Percentiles rank a stretch among this genome's conserved stretches.
These are phyloP conservation scores for Thalassarche chlororhynchos DNA, from an alignment of 2,113 vertebrate genomes.

Conservation along the genomic window DNA sequence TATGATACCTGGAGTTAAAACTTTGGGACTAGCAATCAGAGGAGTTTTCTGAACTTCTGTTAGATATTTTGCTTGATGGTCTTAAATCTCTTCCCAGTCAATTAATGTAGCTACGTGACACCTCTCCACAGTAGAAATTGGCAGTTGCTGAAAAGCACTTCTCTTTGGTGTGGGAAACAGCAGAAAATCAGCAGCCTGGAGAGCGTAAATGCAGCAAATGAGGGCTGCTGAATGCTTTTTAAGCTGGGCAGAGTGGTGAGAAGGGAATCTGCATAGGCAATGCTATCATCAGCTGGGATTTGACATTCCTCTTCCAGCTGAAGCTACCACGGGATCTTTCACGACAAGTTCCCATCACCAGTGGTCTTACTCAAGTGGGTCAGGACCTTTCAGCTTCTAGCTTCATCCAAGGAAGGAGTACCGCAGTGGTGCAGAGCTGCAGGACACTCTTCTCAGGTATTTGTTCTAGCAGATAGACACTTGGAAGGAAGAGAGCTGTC, in stretches of 20 bases:
- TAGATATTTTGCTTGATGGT: background rate
- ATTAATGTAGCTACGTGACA: background rate
- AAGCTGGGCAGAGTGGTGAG: background rate
- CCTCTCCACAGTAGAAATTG: background rate
- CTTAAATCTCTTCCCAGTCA: background rate
- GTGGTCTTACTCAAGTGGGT: background rate
- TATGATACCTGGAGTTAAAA: background rate
- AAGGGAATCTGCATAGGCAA: background rate
- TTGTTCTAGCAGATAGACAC: background rate
- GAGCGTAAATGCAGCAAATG: background rate
- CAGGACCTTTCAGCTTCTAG: background rate
- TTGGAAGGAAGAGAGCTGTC: background rate
- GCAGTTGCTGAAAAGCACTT: background rate
- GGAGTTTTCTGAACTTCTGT: background rate
- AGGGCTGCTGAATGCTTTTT: background rate
- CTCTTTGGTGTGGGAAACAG: background rate
- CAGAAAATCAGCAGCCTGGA: background rate
- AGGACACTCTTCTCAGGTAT: background rate
- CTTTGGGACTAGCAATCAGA: background rate
- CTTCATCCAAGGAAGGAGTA: background rate
- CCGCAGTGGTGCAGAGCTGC: background rate
- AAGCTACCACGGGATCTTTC: background rate
- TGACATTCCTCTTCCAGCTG: background rate
- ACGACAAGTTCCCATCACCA: background rate
- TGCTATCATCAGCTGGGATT: background rate